Evolutionary conservation across 2,888 invertebrate species (phyloP), one percentile per base, ranked within the genome.

Genomic region (Tinea trinotella): DNA sequence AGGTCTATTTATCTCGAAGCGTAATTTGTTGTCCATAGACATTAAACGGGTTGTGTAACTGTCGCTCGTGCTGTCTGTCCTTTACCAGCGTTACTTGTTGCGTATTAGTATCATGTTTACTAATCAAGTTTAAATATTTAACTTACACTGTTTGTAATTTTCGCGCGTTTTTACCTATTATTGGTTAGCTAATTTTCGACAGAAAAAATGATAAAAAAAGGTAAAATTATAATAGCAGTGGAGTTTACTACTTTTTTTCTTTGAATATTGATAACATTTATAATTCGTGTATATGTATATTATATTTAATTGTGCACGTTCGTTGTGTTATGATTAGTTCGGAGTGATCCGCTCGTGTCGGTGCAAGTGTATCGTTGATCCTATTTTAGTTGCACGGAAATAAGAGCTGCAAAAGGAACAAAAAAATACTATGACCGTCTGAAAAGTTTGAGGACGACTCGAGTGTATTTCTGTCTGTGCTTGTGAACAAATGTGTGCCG

Each of bases 321-420:
- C 7, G 30, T 10, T 30, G 30, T 30, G n/a, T 30, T 30, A 30
- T 7, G 30, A 30, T 1, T 15, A 65, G 66, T 69, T 76, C 77
- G 80, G n/a, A 82, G 69, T 78, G 83, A 83, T 58, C 57, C 55
- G 77, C 67, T 77, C 70, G 76, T 76, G 68, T 69, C 76, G 73
- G 67, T 80, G 76, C 79, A 80, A 82, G 82, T 81, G 80, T 81
- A 75, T 73, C 81, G 76, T 72, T 71, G 69, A 69, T 67, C 78
- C 84, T 85, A 85, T 85, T 85, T 85, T 84, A 77, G 85, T 83
- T 79, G 77, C 78, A 85, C 85, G 84, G 85, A 85, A 85, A 83
- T 85, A 85, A 83, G 82, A 83, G 77, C 81, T 76, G 77, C 77
- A 84, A 84, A 82, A 84, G 82, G 81, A 83, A 76, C 83, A 84